Evolutionary conservation across 2,888 invertebrate genomes (phyloP).

Genomic region (Drosophila cognata): DNA sequence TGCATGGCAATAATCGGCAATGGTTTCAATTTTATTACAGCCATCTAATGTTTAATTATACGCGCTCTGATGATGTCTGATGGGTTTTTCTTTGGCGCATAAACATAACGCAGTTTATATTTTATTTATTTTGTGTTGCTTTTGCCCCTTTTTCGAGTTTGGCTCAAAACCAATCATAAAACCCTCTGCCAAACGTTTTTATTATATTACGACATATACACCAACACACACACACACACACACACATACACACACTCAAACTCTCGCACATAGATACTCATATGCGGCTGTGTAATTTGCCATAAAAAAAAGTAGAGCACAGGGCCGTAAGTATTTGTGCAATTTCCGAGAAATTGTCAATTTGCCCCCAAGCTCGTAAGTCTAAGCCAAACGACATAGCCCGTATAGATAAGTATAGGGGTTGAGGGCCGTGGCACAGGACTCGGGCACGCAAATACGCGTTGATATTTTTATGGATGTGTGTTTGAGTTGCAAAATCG

Average conservation of each 20-base stretch:
- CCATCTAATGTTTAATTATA: conserved; percentile 74
- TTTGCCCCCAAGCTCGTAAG: conserved; percentile 75
- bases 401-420: conserved; percentile 40
- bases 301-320: conserved; percentile 76
- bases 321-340: conserved; percentile 74
- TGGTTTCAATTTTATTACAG: conserved; percentile 59
- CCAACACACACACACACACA: conserved; percentile 18
- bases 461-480: conserved; percentile 70
- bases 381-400: conserved; percentile 67
- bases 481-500: conserved; percentile 67
- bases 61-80: conserved; percentile 59
- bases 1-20: conserved; percentile 29
- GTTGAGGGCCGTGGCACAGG: not conserved
- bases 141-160: conserved; percentile 53
- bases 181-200: conserved; percentile 70
- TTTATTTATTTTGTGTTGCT: conserved; percentile 68
- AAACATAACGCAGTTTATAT: conserved; percentile 79
- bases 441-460: conserved; percentile 69
- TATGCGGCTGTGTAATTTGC: conserved; percentile 76
- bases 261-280: conserved; percentile 28
- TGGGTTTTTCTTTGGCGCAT: conserved; percentile 67
- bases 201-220: conserved; percentile 45
- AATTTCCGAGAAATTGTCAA: conserved; percentile 78
- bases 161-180: conserved; percentile 74
- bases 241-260: conserved; percentile 13